Evolutionary conservation across 2,888 invertebrate species (phyloP).

Genomic region (Napeogenes inachia): DNA sequence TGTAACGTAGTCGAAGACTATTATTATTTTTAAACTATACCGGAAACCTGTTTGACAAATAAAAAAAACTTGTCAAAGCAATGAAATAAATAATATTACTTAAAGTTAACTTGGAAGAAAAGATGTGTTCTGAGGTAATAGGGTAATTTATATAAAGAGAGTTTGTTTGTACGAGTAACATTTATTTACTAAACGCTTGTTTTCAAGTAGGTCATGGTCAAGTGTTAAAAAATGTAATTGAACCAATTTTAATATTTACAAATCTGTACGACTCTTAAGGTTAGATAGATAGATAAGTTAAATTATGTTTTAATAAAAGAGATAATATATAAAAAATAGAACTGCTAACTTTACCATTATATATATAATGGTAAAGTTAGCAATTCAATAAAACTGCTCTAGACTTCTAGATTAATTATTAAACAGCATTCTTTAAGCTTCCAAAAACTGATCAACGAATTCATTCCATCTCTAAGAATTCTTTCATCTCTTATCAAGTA

Average conservation of each 20-base stretch:
- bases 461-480: not conserved
- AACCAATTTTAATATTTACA: too few species aligned
- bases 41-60: not conserved
- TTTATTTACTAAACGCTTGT: too few species aligned
- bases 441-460: constrained; percentile 15
- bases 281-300: too few species aligned
- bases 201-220: too few species aligned
- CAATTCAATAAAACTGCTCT: too few species aligned
- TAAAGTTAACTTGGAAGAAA: too few species aligned
- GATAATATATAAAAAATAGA: not conserved
- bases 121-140: too few species aligned
- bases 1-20: not conserved
- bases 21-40: not conserved
- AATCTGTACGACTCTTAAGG: too few species aligned
- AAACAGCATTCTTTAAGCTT: constrained; percentile 32
- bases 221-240: not conserved
- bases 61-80: not conserved
- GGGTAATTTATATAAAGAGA: too few species aligned
- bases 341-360: not conserved
- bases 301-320: too few species aligned
- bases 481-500: not conserved
- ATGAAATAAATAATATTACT: not conserved
- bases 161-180: too few species aligned
- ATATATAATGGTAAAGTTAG: too few species aligned
- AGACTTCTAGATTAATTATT: constrained; percentile 27